Base-by-base conservation (phyloP, 1,140 invertebrate genomes). In the Nymphalis io region DNA sequence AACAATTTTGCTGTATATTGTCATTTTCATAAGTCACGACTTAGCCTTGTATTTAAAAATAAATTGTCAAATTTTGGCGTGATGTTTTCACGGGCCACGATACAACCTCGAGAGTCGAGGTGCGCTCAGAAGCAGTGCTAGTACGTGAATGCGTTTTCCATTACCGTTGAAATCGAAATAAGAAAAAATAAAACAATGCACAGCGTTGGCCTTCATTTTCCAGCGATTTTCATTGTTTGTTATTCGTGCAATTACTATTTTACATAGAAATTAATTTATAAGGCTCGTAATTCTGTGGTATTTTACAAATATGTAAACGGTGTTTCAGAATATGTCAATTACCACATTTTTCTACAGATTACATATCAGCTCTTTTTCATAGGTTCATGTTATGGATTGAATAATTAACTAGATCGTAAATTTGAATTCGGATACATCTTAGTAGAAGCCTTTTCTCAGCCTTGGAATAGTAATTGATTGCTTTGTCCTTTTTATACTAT, bases 1-100 rank as follows among this genome's bases (percentile, higher is more conserved):
- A 57, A 92, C 90, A 61, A 92, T 81, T 86, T 91, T 92, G 73
- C 90, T 91, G 77, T 92, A 92, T 67, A 92, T 84, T 13, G 89
- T 91, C 90, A 92, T 92, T 79, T 86, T 90, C 33, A 48, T 16
- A 63, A 57, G 12, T 18, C 18, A 42, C 16, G 20, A n/a, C 8
- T 53, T 53, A 42, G 40, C 15, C 15, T 42, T 12, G 3, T 15
- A 12, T 42, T 42, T 15, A 15, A 15, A 15, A 42, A 42, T 42
- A 15, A 15, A 42, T 4, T 42, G 4, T 15, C 44, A n/a, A 21
- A 12, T 53, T 60, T 46, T 73, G 58, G 65, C 69, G 73, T 61
- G 66, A 67, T 63, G 1, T 33, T 33, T 33, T 6, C 27, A 33
- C 27, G 10, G 27, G 27, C 10, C 27, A 16, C n/a, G 1, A 16